Conservation (phyloP, 2,888 invertebrate genomes). For the Galeruca laticollis region DNA sequence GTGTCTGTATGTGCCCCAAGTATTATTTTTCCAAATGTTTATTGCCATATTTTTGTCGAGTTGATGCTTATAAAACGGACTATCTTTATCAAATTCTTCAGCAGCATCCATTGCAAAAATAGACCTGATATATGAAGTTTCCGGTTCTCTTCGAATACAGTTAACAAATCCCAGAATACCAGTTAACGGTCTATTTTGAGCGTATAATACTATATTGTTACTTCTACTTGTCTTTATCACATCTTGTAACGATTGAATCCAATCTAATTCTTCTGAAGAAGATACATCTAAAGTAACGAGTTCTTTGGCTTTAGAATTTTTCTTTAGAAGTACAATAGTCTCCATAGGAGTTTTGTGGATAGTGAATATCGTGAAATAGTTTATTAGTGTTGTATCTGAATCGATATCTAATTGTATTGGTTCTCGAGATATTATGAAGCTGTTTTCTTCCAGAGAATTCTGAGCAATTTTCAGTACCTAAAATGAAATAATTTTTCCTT, state of each 20-base stretch:
- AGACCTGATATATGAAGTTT: background rate
- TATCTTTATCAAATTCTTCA: background rate
- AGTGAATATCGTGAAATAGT: no score
- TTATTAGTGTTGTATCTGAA: no score
- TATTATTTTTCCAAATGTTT: background rate
- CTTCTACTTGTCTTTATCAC: background rate
- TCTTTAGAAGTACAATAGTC: background rate
- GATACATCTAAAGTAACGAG: no score
- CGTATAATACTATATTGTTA: background rate
- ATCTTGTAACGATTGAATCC: background rate
- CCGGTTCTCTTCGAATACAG: background rate
- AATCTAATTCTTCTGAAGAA: background rate
- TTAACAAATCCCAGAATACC: background rate
- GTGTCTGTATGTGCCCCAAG: background rate
- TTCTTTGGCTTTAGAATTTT: no score
- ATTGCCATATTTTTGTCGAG: background rate
- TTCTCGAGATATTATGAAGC: no score
- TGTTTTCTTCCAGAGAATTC: no score
- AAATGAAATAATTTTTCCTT: no score
- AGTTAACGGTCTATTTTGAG: background rate
- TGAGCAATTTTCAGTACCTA: no score
- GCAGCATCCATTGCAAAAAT: background rate
- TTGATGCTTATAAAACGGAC: background rate
- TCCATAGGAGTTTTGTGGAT: no score
- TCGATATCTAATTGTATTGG: no score